Evolutionary conservation across 2,797 vertebrate species (phyloP).

Genomic region (Cyclopterus lumpus): DNA sequence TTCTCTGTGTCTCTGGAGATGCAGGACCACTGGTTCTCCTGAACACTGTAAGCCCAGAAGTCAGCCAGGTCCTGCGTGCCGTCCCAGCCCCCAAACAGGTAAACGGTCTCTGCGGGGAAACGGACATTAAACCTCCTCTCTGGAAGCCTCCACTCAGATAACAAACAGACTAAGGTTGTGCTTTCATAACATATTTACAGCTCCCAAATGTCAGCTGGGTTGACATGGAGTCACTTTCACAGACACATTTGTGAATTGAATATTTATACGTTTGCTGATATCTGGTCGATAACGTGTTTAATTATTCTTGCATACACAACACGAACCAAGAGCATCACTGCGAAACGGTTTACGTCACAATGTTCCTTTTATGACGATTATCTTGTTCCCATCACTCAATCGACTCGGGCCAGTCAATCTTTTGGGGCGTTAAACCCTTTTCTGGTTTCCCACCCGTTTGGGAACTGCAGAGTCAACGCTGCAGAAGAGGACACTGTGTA

Average conservation of each 20-base stretch:
- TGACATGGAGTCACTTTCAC: not conserved
- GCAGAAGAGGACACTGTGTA: not conserved
- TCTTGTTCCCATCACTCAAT: not conserved
- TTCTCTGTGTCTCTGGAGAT: slow-evolving; percentile 99
- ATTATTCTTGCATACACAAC: not conserved
- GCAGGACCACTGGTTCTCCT: slow-evolving; percentile 98
- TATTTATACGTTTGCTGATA: too few relatives aligned
- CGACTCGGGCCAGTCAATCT: too few relatives aligned
- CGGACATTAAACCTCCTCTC: not conserved
- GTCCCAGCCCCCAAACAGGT: slow-evolving; percentile 99
- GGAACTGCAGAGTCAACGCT: not conserved
- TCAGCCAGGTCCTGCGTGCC: slow-evolving; percentile 98
- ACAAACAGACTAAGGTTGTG: not conserved
- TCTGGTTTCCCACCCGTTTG: not conserved
- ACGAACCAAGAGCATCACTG: not conserved
- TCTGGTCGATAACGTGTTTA: not conserved
- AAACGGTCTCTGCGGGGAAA: slow-evolving; percentile 90
- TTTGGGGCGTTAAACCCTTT: too few relatives aligned
- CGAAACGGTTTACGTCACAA: not conserved
- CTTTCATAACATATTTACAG: not conserved
- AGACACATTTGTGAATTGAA: not conserved
- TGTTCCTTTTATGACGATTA: not conserved
- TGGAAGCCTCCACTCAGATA: not conserved
- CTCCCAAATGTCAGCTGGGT: not conserved
- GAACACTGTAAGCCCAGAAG: slow-evolving; percentile 99